phyloP scores from a whole-genome alignment of 1,140 invertebrate genomes.

The Drosophila miranda region DNA sequence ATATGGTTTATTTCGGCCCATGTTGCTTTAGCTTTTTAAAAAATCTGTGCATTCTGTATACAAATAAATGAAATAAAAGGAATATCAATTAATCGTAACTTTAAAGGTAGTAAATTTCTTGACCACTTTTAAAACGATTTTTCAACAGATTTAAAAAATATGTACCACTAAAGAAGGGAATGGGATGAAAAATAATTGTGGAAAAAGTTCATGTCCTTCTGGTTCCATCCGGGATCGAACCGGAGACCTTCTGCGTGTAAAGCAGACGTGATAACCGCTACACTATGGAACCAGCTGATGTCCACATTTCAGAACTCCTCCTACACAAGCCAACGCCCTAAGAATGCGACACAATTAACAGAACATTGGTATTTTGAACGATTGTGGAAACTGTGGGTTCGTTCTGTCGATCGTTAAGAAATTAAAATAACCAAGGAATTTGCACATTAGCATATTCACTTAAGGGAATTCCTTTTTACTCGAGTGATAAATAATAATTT shows the following conservation, averaged over 20 bases:
- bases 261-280: constrained; percentile 87
- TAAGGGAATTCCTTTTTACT: not conserved
- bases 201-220: constrained; percentile 44
- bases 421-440: constrained; percentile 2
- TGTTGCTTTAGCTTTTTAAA: no score
- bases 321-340: not conserved
- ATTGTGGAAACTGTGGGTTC: constrained; percentile 8
- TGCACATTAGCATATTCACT: not conserved
- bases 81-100: no score
- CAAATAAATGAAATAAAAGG: no score
- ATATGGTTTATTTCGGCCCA: no score
- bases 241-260: constrained; percentile 87
- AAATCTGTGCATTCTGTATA: no score
- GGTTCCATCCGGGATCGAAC: constrained; percentile 86
- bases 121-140: no score
- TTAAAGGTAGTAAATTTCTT: no score
- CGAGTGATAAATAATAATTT: not conserved
- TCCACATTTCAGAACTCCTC: not conserved
- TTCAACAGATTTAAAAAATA: not conserved
- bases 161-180: constrained; percentile 10
- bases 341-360: not conserved
- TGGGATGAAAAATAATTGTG: not conserved
- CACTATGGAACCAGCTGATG: constrained; percentile 83
- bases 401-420: not conserved
- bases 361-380: not conserved